These are phyloP conservation scores for Mesopsocus fuscifrons DNA, from an alignment of 2,888 invertebrate genomes.

Conservation along the genomic window DNA sequence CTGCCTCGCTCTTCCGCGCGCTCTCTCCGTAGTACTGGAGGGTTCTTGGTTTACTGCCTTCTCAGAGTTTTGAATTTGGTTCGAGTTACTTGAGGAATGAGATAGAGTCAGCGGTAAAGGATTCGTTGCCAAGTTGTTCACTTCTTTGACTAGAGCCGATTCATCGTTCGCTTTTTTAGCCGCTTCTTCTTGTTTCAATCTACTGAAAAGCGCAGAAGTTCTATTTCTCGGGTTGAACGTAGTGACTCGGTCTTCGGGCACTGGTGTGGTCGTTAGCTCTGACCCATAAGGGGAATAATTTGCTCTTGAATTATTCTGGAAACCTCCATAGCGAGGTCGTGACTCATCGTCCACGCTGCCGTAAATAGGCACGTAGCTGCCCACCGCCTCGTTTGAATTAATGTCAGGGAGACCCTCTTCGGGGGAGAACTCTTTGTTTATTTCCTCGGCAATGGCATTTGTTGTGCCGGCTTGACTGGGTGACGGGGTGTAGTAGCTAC, in stretches of 20 bases:
- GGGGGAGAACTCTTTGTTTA: slow-evolving; percentile 27
- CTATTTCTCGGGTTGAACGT: background rate
- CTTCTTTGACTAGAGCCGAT: background rate
- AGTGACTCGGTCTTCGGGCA: background rate
- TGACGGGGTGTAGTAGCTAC: slow-evolving; percentile 11
- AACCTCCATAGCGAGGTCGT: slow-evolving; percentile 21
- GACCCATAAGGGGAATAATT: slow-evolving; percentile 17
- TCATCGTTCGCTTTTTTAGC: slow-evolving; percentile 7
- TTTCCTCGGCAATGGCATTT: slow-evolving; percentile 28
- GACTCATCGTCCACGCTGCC: slow-evolving; percentile 19
- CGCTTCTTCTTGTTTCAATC: background rate
- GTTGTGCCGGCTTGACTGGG: slow-evolving; percentile 13
- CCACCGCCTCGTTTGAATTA: slow-evolving; percentile 13
- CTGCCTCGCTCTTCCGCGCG: slow-evolving; percentile 10
- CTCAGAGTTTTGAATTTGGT: slow-evolving; percentile 5
- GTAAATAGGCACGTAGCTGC: slow-evolving; percentile 22
- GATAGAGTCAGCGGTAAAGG: background rate
- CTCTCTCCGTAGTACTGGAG: slow-evolving; percentile 14
- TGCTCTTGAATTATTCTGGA: slow-evolving; percentile 18
- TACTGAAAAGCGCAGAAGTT: background rate
- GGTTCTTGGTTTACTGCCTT: background rate
- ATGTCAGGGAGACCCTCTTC: slow-evolving; percentile 12
- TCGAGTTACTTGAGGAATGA: slow-evolving; percentile 4
- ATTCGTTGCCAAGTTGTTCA: background rate
- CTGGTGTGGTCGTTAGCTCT: slow-evolving; percentile 12